Evolutionary conservation across 2,797 vertebrate species (phyloP).

Genomic region (Smutsia temminckii): DNA sequence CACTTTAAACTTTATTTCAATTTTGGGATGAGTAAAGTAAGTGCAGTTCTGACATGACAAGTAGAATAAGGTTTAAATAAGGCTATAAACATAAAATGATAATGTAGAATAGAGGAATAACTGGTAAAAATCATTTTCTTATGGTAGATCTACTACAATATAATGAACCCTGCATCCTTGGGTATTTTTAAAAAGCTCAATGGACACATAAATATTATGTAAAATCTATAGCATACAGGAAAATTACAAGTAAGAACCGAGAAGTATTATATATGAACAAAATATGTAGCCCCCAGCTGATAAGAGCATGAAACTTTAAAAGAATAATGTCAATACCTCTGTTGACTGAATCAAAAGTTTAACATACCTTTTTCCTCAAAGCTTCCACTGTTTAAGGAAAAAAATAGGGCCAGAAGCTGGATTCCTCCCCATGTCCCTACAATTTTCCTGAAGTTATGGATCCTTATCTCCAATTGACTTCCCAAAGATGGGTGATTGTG

Average conservation of each 20-base stretch:
- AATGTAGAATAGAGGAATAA: constrained; percentile 9
- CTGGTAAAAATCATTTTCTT: background rate
- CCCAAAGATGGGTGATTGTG: background rate
- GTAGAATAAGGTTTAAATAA: constrained; percentile 57
- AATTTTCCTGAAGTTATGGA: background rate
- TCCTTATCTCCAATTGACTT: background rate
- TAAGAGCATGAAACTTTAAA: background rate
- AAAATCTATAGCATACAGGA: constrained; percentile 12
- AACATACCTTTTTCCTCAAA: background rate
- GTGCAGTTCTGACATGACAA: background rate
- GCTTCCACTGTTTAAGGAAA: background rate
- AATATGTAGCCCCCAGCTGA: background rate
- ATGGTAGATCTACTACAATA: constrained; percentile 35
- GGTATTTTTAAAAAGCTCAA: constrained; percentile 27
- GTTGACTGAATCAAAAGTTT: constrained; percentile 1
- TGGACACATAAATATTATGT: constrained; percentile 19
- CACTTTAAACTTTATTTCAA: constrained; percentile 53
- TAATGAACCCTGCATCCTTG: background rate
- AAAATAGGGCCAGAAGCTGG: background rate
- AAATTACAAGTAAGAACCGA: constrained; percentile 29
- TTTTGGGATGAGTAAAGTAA: constrained; percentile 24
- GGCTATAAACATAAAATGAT: constrained; percentile 58
- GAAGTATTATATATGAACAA: background rate
- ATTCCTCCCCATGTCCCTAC: background rate
- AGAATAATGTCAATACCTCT: background rate